Percentiles rank a stretch among this genome's conserved stretches.
These are phyloP conservation scores for Dioctria linearis DNA, from an alignment of 2,888 invertebrate species.

Conservation along the genomic window DNA sequence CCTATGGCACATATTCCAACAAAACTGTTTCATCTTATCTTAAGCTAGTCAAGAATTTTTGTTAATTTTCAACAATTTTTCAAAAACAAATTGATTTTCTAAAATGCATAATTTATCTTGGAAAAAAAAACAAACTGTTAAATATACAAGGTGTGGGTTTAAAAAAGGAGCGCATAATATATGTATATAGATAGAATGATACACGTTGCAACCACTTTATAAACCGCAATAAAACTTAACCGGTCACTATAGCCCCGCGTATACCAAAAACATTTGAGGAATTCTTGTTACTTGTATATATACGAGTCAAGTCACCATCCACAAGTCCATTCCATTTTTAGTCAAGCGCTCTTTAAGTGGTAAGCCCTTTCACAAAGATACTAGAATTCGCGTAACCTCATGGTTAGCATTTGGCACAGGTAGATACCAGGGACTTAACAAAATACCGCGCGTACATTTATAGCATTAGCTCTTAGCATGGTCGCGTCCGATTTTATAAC, in stretches of 20 bases:
- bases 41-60: too few relatives aligned
- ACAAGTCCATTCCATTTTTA: slow-evolving; percentile 5
- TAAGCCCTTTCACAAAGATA: slow-evolving; percentile 43
- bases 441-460: neutral
- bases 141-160: too few relatives aligned
- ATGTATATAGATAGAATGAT: too few relatives aligned
- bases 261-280: slow-evolving; percentile 13
- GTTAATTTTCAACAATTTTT: too few relatives aligned
- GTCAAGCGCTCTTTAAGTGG: neutral
- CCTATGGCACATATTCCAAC: too few relatives aligned
- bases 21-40: too few relatives aligned
- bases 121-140: too few relatives aligned
- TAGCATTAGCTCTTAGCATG: neutral
- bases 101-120: too few relatives aligned
- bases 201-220: slow-evolving; percentile 15
- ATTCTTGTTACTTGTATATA: neutral
- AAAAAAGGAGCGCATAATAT: too few relatives aligned
- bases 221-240: slow-evolving; percentile 12
- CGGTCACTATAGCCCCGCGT: neutral
- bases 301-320: neutral
- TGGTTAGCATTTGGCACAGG: slow-evolving; percentile 28
- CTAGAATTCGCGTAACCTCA: slow-evolving; percentile 19
- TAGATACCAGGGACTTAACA: neutral
- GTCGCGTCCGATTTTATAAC: slow-evolving; percentile 50
- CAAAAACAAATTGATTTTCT: too few relatives aligned